These are phyloP conservation scores for Pheosia tremula DNA, from an alignment of 2,888 invertebrate species.

Conservation along the genomic window DNA sequence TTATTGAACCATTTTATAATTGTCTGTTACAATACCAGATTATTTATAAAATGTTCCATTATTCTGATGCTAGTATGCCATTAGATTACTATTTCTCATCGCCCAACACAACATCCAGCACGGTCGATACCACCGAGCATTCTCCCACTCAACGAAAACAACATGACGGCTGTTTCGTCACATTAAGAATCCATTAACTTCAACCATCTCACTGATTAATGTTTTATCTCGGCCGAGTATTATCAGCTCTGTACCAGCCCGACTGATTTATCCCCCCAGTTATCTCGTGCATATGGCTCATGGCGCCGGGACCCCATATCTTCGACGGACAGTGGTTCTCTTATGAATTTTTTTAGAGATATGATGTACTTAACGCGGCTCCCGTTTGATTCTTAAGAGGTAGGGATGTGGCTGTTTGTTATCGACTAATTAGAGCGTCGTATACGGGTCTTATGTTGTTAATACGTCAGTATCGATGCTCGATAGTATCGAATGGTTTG, in stretches of 20 bases:
- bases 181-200: constrained; percentile 70
- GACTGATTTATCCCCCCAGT: constrained; percentile 55
- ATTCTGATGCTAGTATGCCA: too few relatives aligned
- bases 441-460: not conserved
- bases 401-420: constrained; percentile 4
- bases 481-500: too few relatives aligned
- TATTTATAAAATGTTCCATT: too few relatives aligned
- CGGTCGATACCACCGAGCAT: constrained; percentile 27
- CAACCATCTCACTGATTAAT: constrained; percentile 60
- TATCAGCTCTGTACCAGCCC: constrained; percentile 51
- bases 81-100: too few relatives aligned
- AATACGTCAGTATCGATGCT: too few relatives aligned
- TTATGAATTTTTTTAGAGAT: constrained; percentile 56
- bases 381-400: constrained; percentile 39
- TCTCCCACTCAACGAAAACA: constrained; percentile 30
- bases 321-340: constrained; percentile 44
- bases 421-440: not conserved
- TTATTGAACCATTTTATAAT: too few relatives aligned
- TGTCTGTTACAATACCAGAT: too few relatives aligned
- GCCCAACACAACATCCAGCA: not conserved
- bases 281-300: constrained; percentile 48
- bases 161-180: constrained; percentile 41
- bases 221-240: constrained; percentile 52
- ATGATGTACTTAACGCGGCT: constrained; percentile 49
- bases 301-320: constrained; percentile 46